Base-by-base conservation (phyloP, 1,140 invertebrate genomes). In the Trachymyrmex septentrionalis region DNA sequence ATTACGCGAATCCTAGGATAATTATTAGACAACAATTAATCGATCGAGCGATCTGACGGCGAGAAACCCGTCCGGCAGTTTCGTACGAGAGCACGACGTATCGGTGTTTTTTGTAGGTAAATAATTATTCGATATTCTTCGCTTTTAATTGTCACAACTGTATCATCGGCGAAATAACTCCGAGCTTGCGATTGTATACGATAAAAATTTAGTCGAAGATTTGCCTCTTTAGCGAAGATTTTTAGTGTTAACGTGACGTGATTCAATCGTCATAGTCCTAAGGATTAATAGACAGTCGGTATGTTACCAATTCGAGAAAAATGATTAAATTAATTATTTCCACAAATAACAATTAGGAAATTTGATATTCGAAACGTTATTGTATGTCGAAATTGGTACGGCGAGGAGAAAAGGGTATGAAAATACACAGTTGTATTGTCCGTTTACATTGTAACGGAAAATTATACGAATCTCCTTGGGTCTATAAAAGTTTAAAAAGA, bases 11-110 rank as follows among this genome's bases (percentile, higher is more conserved):
- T 88, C 24, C 55, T 87, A 87, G 67, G 21, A 50, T 89, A 81
- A 90, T 66, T 75, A 89, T 86, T 89, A 86, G 48, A 21, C 48
- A 6, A 57, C 69, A 88, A 81, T 76, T 75, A 44, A 85, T 78
- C 34, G 76, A 69, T 57, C 34, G 53, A 86, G 64, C 44, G 55
- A 84, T 73, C 80, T 73, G 55, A 63, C 10, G 14, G 27, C 48
- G 57, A 12, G 24, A 67, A 76, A 57, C 5, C 24, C 16, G 4
- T 55, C n/a, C 0, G n/a, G 48, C 19, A 2, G 6, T 78, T 53
- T 85, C 73, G 44, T 30, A 19, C 50, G 24, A 16, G 71, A 85
- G 64, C 66, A 87, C 71, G 81, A 75, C 84, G 87, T 81, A 88
- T 86, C 84, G 55, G 38, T 44, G 38, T 19, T 63, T 19, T 63